Conservation (phyloP, 1,140 invertebrate genomes). For the Camponotus floridanus region DNA sequence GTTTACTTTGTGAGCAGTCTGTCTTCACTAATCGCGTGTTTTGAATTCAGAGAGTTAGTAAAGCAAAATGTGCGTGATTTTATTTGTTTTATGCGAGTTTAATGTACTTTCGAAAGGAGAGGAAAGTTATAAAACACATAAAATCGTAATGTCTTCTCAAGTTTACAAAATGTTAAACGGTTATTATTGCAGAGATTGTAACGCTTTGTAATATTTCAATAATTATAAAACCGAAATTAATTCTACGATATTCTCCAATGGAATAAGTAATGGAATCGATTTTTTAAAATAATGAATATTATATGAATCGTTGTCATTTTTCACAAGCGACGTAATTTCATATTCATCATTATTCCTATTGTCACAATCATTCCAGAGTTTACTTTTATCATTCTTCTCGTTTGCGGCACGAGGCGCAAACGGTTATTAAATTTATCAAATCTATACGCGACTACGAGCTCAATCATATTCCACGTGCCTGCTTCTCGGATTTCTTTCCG, state of each 20-base stretch:
- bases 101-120: no score
- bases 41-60: no score
- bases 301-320: not conserved
- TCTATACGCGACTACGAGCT: not conserved
- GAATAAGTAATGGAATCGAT: not conserved
- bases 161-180: no score
- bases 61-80: no score
- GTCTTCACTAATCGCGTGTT: no score
- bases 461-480: not conserved
- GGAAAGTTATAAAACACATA: no score
- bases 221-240: slow-evolving; percentile 10
- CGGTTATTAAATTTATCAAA: not conserved
- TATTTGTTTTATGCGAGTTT: no score
- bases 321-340: not conserved
- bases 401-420: not conserved
- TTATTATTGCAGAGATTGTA: no score
- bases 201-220: not conserved
- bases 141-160: no score
- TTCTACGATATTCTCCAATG: not conserved
- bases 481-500: slow-evolving; percentile 47
- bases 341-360: not conserved
- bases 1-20: no score
- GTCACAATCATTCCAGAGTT: not conserved
- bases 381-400: not conserved
- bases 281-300: not conserved